These are phyloP conservation scores for Drosophila santomea DNA, from an alignment of 1,140 invertebrate species.

Conservation along the genomic window DNA sequence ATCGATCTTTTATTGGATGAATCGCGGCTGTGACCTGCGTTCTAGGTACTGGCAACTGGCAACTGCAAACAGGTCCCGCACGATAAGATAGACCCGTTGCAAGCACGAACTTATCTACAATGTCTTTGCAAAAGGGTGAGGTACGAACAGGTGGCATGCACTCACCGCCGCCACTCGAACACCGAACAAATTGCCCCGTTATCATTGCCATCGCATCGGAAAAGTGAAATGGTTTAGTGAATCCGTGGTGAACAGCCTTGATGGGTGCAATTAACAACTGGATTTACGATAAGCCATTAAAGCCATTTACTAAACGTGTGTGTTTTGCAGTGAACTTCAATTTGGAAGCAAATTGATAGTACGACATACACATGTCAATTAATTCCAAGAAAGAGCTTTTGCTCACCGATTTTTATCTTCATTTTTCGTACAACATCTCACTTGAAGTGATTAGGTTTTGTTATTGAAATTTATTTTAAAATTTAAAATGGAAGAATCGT, in stretches of 20 bases:
- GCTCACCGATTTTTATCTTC: no score
- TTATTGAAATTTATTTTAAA: no score
- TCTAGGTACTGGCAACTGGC: not conserved
- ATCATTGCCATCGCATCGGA: not conserved
- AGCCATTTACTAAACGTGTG: not conserved
- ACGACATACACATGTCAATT: no score
- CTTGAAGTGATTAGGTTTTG: no score
- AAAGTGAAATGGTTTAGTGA: not conserved
- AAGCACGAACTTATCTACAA: conserved; percentile 7
- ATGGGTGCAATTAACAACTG: conserved; percentile 42
- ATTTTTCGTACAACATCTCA: no score
- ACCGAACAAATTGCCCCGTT: conserved; percentile 3
- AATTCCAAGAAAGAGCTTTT: no score
- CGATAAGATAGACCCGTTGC: conserved; percentile 38
- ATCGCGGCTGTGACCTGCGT: not conserved
- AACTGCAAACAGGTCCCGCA: not conserved
- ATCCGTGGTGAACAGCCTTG: conserved; percentile 21
- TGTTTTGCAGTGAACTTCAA: no score
- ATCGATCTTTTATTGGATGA: not conserved
- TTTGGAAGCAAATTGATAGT: no score
- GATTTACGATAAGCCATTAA: conserved; percentile 41
- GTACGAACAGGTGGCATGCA: conserved; percentile 43
- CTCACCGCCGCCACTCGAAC: conserved; percentile 9
- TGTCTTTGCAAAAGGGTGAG: not conserved
- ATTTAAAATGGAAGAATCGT: no score